phyloP scores from a whole-genome alignment of 64 coral and sea anemone species.

The Pocillopora verrucosa region DNA sequence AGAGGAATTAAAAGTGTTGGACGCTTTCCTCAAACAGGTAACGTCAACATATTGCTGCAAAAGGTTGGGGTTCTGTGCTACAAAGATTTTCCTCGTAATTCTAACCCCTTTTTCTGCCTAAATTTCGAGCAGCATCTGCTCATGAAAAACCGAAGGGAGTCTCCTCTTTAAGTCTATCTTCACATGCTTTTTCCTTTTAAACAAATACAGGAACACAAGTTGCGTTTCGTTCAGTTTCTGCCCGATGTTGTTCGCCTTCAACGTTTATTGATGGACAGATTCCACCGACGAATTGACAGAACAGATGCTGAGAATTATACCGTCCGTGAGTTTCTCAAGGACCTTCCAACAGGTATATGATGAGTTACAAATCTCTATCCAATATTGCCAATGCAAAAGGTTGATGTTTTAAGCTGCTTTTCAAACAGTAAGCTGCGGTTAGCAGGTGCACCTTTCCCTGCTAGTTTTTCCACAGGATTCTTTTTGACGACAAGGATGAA shows the following conservation, averaged over 20 bases:
- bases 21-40: no score
- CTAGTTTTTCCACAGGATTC: no score
- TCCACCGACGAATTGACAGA: slow-evolving; percentile 71
- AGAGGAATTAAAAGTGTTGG: no score
- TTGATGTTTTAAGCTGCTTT: no score
- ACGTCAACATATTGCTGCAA: no score
- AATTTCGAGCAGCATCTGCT: background rate
- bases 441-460: no score
- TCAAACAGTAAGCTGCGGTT: no score
- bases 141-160: background rate
- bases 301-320: slow-evolving; percentile 58
- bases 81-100: no score
- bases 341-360: background rate
- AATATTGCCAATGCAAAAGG: no score
- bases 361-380: background rate
- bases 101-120: no score
- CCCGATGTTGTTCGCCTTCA: slow-evolving; percentile 78
- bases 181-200: background rate
- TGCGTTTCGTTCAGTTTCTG: slow-evolving; percentile 71
- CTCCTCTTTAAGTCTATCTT: background rate
- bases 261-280: slow-evolving; percentile 70
- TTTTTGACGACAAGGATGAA: no score
- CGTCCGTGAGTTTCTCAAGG: background rate
- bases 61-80: no score
- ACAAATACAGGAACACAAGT: slow-evolving; percentile 73